Conservation (phyloP, 2,113 vertebrate species). For the Corydoras maculifer region DNA sequence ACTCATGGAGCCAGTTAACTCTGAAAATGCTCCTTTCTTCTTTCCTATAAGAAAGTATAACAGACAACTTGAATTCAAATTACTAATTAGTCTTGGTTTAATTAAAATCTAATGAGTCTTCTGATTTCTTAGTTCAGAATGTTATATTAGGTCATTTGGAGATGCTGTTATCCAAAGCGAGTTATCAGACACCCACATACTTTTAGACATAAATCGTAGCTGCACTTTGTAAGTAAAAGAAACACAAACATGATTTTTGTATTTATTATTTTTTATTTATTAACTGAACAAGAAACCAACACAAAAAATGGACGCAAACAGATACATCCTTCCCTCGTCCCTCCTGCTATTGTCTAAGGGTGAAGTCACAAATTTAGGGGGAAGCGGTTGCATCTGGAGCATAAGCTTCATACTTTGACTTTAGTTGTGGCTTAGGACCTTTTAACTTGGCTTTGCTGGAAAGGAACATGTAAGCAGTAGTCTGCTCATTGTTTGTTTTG, state of each 20-base stretch:
- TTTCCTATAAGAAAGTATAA: conserved; percentile 63
- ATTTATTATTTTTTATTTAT: background rate
- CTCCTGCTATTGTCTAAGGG: conserved; percentile 45
- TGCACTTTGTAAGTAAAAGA: background rate
- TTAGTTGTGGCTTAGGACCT: background rate
- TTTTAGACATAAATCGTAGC: too few species aligned
- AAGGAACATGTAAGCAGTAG: background rate
- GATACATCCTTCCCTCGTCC: conserved; percentile 43
- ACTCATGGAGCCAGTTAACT: conserved; percentile 90
- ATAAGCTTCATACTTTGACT: conserved; percentile 17
- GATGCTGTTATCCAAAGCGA: too few species aligned
- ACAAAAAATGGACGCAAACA: conserved; percentile 29
- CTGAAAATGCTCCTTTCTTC: conserved; percentile 85
- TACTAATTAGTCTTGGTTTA: too few species aligned
- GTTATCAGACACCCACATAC: too few species aligned
- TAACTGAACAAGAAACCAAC: conserved; percentile 33
- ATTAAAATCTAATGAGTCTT: too few species aligned
- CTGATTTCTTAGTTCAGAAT: background rate
- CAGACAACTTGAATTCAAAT: background rate
- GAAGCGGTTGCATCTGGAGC: conserved; percentile 37
- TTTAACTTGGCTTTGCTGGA: background rate
- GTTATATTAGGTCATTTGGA: too few species aligned
- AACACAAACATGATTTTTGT: background rate
- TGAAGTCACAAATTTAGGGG: conserved; percentile 37
- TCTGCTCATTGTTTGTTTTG: background rate